Evolutionary conservation across 1,140 invertebrate species (phyloP), one percentile per base, ranked within the genome.

Genomic region (Metopolophium dirhodum): DNA sequence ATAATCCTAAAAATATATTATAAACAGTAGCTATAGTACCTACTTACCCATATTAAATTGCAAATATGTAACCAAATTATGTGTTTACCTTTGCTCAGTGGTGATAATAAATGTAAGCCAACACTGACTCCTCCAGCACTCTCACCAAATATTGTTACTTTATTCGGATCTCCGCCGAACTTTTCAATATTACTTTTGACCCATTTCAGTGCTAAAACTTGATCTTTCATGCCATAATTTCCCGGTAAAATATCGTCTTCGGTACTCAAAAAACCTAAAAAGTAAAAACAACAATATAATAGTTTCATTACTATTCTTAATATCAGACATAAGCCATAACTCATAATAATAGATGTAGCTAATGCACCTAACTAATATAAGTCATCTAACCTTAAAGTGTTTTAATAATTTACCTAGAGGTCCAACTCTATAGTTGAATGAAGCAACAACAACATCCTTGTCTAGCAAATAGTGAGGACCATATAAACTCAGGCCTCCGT

Each of bases 341-440:
- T 51, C 49, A 18, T 23, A 54, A 54, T 54, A 54, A 54, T 23
- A 54, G 20, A 54, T 6, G 22, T 30, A 61, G 7, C 0, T n/a
- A 77, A n/a, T 41, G 14, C 9, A 47, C 45, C 45, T 77, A n/a
- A 4, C n/a, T n/a, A 77, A 0, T 77, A 30, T 35, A 77, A n/a
- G 18, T n/a, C 14, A n/a, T 77, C 30, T 77, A 77, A 77, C 4
- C 14, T 35, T 18, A 7, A 77, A 77, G 30, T 77, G 18, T 77
- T 26, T 20, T 18, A 51, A 82, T 37, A 57, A 90, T 91, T 94
- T 94, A 94, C 94, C 94, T 1, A 94, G 94, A 8, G 95, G 94
- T 23, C 96, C 96, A 1, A 97, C 94, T 26, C 97, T 95, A 94
- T 97, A 97, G 94, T 97, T 97, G 2, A 97, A 94, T 1, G 96